A percentile compares a stretch with the other conserved stretches of the same genome.
Evolutionary conservation across 2,888 invertebrate genomes (phyloP).

Genomic region (Rhamnusium bicolor): DNA sequence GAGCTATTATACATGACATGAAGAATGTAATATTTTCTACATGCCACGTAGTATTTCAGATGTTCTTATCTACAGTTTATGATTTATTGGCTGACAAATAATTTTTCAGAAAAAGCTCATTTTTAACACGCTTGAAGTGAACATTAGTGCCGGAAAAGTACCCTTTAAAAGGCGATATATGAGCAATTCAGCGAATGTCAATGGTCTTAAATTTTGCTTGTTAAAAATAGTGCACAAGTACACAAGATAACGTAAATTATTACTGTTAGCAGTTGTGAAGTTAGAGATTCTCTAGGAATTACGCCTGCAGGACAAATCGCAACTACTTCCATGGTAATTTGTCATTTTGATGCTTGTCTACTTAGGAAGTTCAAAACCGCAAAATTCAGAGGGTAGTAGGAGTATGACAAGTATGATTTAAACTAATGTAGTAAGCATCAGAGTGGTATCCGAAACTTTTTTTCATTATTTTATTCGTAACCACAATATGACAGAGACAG

Average conservation of each 20-base stretch:
- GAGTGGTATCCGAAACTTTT: background rate
- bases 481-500: background rate
- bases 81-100: conserved; percentile 38
- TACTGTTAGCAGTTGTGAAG: background rate
- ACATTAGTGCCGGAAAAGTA: conserved; percentile 43
- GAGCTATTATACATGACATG: background rate
- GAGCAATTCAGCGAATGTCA: conserved; percentile 37
- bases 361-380: conserved; percentile 27
- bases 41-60: background rate
- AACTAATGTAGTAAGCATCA: background rate
- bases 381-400: conserved; percentile 7
- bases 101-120: conserved; percentile 43
- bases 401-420: conserved; percentile 21
- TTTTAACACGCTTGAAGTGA: conserved; percentile 36
- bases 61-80: conserved; percentile 1
- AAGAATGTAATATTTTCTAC: background rate
- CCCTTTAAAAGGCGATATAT: conserved; percentile 37
- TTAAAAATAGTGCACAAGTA: background rate
- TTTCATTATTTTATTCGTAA: background rate
- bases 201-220: conserved; percentile 39
- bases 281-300: conserved; percentile 24
- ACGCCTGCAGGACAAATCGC: conserved; percentile 45
- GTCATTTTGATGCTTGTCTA: conserved; percentile 47
- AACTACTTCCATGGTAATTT: conserved; percentile 49
- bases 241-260: background rate